phyloP scores from a whole-genome alignment of 2,797 vertebrate genomes.

The Simalia tracyae region DNA sequence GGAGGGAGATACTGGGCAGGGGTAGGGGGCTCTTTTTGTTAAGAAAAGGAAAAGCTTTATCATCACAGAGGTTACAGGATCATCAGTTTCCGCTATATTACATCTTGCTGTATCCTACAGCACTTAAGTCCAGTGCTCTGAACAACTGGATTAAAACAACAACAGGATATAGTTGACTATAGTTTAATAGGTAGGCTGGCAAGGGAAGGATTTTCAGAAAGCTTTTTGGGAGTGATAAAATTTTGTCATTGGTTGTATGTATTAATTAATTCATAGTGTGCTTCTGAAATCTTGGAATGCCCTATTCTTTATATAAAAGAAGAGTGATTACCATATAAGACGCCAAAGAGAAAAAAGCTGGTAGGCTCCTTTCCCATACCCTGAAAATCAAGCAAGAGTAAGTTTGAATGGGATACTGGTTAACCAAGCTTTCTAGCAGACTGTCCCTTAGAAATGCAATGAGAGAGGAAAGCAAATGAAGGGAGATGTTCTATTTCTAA shows the following conservation, averaged over 20 bases:
- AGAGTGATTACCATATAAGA: constrained; percentile 29
- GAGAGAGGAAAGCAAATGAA: constrained; percentile 27
- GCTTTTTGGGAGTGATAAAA: constrained; percentile 19
- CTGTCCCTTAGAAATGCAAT: constrained; percentile 56
- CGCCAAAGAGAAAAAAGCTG: constrained; percentile 19
- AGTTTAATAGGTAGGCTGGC: background rate
- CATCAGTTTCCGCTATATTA: constrained; percentile 25
- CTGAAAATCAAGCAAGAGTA: constrained; percentile 32
- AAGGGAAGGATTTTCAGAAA: background rate
- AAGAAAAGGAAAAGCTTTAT: background rate
- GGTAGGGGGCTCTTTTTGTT: constrained; percentile 28
- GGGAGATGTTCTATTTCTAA: constrained; percentile 72
- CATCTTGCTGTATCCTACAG: constrained; percentile 11
- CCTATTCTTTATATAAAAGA: constrained; percentile 25
- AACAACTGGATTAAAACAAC: background rate
- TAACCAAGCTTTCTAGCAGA: constrained; percentile 38
- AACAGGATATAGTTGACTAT: background rate
- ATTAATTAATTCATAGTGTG: constrained; percentile 36
- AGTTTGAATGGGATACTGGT: constrained; percentile 11
- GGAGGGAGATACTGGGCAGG: constrained; percentile 34
- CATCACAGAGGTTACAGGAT: constrained; percentile 34
- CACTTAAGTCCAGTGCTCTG: background rate
- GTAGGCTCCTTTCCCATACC: constrained; percentile 33
- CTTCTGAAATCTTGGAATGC: constrained; percentile 21
- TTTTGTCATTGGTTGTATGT: background rate